Evolutionary conservation across 1,140 invertebrate genomes (phyloP).

Genomic region (Chironomus striatipennis): DNA sequence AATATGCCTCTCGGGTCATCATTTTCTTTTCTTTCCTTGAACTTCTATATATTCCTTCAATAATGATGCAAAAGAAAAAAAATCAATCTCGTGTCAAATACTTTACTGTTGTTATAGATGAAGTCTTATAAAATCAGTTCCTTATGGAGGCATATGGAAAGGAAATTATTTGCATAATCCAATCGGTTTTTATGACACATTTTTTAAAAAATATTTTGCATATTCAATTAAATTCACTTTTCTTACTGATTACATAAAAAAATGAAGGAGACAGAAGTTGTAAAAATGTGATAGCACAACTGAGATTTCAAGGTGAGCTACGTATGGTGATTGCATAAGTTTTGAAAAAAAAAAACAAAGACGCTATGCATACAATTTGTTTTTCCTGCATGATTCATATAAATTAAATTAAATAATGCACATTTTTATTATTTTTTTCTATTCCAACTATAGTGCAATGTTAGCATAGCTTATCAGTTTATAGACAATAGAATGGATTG

Average conservation of each 20-base stretch:
- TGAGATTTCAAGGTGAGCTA: neutral
- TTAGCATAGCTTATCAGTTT: neutral
- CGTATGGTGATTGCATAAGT: neutral
- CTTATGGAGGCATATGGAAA: neutral
- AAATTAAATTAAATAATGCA: neutral
- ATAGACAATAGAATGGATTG: neutral
- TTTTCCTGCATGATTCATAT: neutral
- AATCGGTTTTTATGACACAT: neutral
- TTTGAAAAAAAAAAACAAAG: neutral
- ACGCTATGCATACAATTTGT: neutral
- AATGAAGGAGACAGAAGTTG: neutral
- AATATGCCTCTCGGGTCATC: neutral
- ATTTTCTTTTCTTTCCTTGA: neutral
- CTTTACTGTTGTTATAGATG: neutral
- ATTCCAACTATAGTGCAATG: neutral
- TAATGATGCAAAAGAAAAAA: neutral
- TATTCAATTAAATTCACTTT: slow-evolving; percentile 6
- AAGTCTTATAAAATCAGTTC: neutral
- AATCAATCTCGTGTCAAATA: neutral
- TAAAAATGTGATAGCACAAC: neutral
- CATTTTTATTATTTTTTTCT: neutral
- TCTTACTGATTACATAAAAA: neutral
- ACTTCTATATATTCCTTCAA: neutral
- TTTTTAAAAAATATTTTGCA: neutral
- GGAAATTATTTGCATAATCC: neutral